A percentile compares a stretch with the other conserved stretches of the same genome.
Evolutionary conservation across 1,140 invertebrate genomes (phyloP).

Genomic region (Microplitis demolitor): DNA sequence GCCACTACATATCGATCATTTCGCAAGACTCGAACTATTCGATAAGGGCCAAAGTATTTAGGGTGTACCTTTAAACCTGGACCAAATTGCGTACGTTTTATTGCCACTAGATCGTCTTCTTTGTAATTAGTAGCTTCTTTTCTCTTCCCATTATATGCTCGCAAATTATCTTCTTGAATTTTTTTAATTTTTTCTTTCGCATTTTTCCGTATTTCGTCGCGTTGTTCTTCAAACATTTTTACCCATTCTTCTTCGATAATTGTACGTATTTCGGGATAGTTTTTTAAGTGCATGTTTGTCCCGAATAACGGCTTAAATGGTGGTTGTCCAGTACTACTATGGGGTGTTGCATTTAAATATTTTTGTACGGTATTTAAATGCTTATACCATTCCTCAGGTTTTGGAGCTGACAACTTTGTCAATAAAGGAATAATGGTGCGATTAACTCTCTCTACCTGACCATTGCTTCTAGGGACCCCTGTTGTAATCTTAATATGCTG

Average conservation of each 20-base stretch:
- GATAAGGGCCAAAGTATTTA: not conserved
- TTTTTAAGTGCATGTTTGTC: not conserved
- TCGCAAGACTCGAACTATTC: not conserved
- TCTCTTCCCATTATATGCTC: no score
- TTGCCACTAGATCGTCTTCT: not conserved
- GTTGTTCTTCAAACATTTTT: not conserved
- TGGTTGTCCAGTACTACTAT: not conserved
- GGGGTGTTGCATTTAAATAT: not conserved
- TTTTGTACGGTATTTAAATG: not conserved
- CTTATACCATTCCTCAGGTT: not conserved
- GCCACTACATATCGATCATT: not conserved
- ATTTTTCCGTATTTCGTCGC: not conserved
- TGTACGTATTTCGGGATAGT: not conserved
- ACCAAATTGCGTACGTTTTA: not conserved
- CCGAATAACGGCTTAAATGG: not conserved
- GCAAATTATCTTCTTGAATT: slow-evolving; percentile 1
- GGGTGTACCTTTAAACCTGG: not conserved
- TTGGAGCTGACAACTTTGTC: not conserved
- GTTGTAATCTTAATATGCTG: not conserved
- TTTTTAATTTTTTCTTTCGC: not conserved
- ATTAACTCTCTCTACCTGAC: slow-evolving; percentile 1
- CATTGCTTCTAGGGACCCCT: not conserved
- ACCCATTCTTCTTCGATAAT: not conserved
- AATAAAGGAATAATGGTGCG: not conserved
- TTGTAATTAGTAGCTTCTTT: not conserved